Conservation (phyloP, 2,797 vertebrate genomes). For the Acanthurus leucopareius region DNA sequence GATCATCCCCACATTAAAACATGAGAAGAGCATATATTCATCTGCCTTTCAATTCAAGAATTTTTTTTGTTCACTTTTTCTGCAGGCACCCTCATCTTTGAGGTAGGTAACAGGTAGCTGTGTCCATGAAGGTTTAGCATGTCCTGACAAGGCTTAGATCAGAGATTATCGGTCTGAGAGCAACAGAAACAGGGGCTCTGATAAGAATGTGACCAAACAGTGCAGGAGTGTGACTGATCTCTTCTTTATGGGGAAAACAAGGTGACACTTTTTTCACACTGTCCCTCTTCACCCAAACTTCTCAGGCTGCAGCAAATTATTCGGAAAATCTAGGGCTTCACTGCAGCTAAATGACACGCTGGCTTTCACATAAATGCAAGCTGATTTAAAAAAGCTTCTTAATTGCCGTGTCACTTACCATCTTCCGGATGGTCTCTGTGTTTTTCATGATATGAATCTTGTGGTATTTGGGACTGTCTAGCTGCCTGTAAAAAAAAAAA, state of each 20-base stretch:
- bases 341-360: conserved; percentile 14
- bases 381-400: conserved; percentile 38
- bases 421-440: conserved; percentile 95
- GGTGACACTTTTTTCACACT: conserved; percentile 9
- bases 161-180: conserved; percentile 48
- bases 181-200: conserved; percentile 52
- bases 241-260: not conserved
- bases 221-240: conserved; percentile 48
- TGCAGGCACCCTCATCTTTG: conserved; percentile 68
- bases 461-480: conserved; percentile 91
- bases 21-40: not conserved
- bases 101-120: conserved; percentile 67
- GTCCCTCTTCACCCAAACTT: conserved; percentile 3
- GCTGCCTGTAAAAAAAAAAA: conserved; percentile 85
- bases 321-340: conserved; percentile 10
- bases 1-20: not conserved
- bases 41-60: conserved; percentile 3
- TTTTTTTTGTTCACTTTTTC: conserved; percentile 31
- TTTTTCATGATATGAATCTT: conserved; percentile 97
- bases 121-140: conserved; percentile 55
- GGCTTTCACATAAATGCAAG: conserved; percentile 21
- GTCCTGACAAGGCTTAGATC: conserved; percentile 66
- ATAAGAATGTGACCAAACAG: conserved; percentile 49
- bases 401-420: conserved; percentile 87
- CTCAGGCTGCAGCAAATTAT: conserved; percentile 8